Conservation (phyloP, 2,113 vertebrate genomes). For the Pluvialis apricaria region DNA sequence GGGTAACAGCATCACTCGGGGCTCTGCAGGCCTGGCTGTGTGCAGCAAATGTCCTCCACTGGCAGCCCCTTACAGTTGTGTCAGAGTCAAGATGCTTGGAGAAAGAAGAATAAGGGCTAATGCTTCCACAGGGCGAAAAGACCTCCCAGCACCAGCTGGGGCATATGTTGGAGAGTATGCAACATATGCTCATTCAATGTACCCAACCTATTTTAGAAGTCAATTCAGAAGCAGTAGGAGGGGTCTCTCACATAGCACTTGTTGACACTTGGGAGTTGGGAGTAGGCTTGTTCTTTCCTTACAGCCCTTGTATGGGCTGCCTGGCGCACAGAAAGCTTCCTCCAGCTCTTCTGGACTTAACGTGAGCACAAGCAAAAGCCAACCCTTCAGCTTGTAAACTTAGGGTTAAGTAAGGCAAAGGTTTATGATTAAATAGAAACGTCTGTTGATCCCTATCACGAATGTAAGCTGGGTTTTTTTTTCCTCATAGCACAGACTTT, state of each 20-base stretch:
- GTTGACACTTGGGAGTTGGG: background rate
- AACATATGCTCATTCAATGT: accelerated
- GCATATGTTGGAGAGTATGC: accelerated
- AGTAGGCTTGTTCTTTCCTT: background rate
- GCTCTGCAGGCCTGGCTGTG: background rate
- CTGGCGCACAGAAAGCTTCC: background rate
- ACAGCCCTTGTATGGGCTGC: background rate
- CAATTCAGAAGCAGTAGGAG: background rate
- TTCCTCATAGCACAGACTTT: background rate
- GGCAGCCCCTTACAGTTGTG: background rate
- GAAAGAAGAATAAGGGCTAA: background rate
- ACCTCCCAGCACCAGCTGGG: background rate
- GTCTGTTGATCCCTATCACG: background rate
- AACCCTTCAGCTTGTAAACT: background rate
- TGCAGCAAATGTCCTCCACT: background rate
- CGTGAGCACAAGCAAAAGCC: accelerated
- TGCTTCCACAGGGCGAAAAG: accelerated
- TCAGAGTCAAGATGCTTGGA: background rate
- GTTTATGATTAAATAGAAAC: background rate
- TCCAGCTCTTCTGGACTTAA: background rate
- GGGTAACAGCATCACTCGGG: background rate
- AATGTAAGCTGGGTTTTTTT: background rate
- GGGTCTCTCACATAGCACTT: accelerated
- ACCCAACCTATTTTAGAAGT: background rate
- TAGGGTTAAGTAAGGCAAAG: background rate